Percentiles rank a stretch among this genome's conserved stretches.
Conservation (phyloP, 2,888 invertebrate species). For the Drosophila sordidapex region DNA sequence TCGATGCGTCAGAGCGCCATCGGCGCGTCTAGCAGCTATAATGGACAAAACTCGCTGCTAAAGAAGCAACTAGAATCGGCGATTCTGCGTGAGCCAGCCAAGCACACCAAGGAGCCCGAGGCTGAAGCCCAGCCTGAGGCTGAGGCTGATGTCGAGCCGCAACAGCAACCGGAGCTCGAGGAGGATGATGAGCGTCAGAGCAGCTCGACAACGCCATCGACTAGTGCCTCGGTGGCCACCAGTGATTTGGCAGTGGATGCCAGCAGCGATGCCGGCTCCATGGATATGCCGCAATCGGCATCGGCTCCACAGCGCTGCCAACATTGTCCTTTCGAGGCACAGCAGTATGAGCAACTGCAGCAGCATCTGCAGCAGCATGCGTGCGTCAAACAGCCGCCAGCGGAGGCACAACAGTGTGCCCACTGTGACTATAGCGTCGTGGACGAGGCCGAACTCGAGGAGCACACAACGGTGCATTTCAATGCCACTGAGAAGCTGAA, state of each 20-base stretch:
- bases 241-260: constrained; percentile 76
- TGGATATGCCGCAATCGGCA: constrained; percentile 61
- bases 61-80: constrained; percentile 83
- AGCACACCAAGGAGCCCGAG: neutral
- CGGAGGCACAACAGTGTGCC: constrained; percentile 89
- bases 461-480: constrained; percentile 93
- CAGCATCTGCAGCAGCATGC: constrained; percentile 91
- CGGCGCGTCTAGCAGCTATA: constrained; percentile 61
- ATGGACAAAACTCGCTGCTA: constrained; percentile 78
- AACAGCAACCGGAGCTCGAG: constrained; percentile 25
- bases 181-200: constrained; percentile 71
- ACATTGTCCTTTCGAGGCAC: constrained; percentile 92
- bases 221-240: constrained; percentile 80
- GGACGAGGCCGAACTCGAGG: constrained; percentile 90
- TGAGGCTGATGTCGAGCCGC: neutral
- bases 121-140: neutral
- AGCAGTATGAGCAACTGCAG: constrained; percentile 89
- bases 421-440: constrained; percentile 93
- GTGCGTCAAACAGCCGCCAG: constrained; percentile 86
- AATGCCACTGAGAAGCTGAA: constrained; percentile 82
- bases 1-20: constrained; percentile 46
- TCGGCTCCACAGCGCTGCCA: constrained; percentile 86
- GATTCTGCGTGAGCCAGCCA: constrained; percentile 1
- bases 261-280: constrained; percentile 72
- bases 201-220: constrained; percentile 76